Conservation (phyloP, 1,140 invertebrate genomes). For the Andrena cerasifolii region DNA sequence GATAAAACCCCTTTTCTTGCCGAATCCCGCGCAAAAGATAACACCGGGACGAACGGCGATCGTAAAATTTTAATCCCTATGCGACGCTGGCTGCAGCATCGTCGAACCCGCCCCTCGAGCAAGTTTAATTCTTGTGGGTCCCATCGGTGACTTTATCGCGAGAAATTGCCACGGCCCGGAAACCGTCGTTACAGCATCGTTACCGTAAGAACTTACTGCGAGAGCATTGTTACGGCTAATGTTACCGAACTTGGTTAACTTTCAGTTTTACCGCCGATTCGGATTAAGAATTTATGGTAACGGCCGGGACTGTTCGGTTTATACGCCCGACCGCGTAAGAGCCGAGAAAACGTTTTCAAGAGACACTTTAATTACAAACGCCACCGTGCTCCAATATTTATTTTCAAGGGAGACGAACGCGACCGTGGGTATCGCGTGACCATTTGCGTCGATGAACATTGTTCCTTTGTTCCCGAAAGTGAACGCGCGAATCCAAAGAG, state of each 20-base stretch:
- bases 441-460: neutral
- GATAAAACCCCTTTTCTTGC: neutral
- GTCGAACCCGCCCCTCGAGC: constrained; percentile 71
- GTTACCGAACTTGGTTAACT: constrained; percentile 80
- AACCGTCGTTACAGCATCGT: constrained; percentile 82
- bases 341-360: constrained; percentile 49
- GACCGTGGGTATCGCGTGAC: neutral
- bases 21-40: neutral
- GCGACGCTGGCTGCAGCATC: constrained; percentile 49
- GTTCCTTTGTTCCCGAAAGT: neutral
- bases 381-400: constrained; percentile 41
- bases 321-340: constrained; percentile 50
- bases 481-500: neutral
- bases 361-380: constrained; percentile 54
- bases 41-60: neutral
- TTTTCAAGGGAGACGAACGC: constrained; percentile 15
- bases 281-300: constrained; percentile 83
- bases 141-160: constrained; percentile 81
- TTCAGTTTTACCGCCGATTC: constrained; percentile 82
- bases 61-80: constrained; percentile 67
- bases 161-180: constrained; percentile 77
- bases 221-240: constrained; percentile 81
- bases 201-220: constrained; percentile 81
- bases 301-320: constrained; percentile 69
- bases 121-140: constrained; percentile 80